A percentile compares a stretch with the other conserved stretches of the same genome.
phyloP scores from a whole-genome alignment of 1,140 invertebrate genomes.

The Habropoda laboriosa region DNA sequence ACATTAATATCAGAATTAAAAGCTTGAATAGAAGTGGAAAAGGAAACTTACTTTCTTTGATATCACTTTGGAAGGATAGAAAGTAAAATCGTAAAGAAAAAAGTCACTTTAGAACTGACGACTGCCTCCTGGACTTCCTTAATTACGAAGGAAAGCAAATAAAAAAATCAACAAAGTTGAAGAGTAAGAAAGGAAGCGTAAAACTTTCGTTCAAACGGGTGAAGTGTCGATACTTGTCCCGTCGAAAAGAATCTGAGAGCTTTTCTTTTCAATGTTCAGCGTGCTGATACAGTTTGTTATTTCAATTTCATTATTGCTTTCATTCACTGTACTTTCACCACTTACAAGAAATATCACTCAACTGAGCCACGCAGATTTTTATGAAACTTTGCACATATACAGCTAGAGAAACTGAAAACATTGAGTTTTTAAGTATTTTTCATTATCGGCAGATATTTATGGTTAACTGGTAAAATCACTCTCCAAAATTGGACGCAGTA shows the following conservation, averaged over 20 bases:
- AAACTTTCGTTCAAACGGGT: constrained; percentile 56
- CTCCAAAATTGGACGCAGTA: no score
- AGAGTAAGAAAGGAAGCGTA: constrained; percentile 12
- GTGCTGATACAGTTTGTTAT: constrained; percentile 54
- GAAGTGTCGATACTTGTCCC: constrained; percentile 59
- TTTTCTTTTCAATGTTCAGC: constrained; percentile 57
- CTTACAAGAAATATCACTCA: no score
- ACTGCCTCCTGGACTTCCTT: constrained; percentile 59
- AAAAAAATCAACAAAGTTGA: constrained; percentile 33
- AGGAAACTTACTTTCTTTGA: background rate
- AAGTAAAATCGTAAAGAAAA: constrained; percentile 30
- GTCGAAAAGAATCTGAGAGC: constrained; percentile 51
- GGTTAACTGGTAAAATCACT: no score
- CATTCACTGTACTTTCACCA: constrained; percentile 4
- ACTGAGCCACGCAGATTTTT: no score
- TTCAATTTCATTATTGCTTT: constrained; percentile 44
- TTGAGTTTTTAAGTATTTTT: no score
- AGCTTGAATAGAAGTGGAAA: no score
- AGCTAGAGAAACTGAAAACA: no score
- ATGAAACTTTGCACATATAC: no score
- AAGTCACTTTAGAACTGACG: constrained; percentile 44
- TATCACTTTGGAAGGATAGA: background rate
- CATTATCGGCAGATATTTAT: no score
- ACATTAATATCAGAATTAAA: background rate
- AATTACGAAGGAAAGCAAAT: constrained; percentile 65